Conservation (phyloP, 92 coral and sea anemone genomes). For the Metridium senile region DNA sequence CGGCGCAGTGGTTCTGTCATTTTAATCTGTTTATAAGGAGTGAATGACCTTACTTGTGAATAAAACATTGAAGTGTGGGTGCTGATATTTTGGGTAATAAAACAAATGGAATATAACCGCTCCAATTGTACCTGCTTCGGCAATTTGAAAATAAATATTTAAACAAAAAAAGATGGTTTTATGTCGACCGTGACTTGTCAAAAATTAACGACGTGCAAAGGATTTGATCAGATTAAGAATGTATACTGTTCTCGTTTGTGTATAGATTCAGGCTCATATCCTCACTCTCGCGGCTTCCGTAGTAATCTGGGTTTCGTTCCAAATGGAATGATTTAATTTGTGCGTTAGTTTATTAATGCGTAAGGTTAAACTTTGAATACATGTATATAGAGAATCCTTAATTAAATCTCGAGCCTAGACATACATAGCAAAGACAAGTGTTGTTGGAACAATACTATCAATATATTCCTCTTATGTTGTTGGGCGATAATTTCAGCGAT, state of each 20-base stretch:
- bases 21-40: conserved; percentile 6
- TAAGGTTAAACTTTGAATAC: neutral
- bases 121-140: neutral
- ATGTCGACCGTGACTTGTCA: conserved; percentile 20
- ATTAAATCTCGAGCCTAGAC: conserved; percentile 7
- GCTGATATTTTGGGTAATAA: neutral
- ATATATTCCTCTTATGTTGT: neutral
- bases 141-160: conserved; percentile 14
- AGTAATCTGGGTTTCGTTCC: conserved; percentile 1
- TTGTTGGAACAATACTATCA: conserved; percentile 9
- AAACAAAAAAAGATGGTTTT: neutral
- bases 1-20: neutral
- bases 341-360: neutral
- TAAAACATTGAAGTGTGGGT: neutral
- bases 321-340: conserved; percentile 11
- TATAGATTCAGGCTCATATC: neutral
- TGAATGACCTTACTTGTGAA: neutral
- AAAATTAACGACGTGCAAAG: conserved; percentile 23
- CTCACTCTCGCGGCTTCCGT: neutral
- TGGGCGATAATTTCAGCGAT: conserved; percentile 16
- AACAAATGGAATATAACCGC: neutral
- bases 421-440: conserved; percentile 6
- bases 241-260: conserved; percentile 6
- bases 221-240: conserved; percentile 7
- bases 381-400: conserved; percentile 3